These are phyloP conservation scores for Venturia canescens DNA, from an alignment of 1,140 invertebrate species.

Conservation along the genomic window DNA sequence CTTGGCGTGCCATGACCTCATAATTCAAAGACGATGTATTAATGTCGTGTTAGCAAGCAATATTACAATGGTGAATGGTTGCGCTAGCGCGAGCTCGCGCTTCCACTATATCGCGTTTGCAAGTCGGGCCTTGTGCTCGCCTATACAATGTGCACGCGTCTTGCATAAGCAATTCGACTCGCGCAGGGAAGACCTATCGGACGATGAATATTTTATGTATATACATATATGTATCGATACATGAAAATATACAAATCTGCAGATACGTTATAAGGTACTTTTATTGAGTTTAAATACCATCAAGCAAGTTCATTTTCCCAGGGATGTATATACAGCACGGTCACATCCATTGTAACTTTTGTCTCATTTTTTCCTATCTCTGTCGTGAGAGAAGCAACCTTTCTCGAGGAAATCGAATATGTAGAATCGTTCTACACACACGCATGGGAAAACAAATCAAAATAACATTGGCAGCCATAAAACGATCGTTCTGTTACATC, in stretches of 20 bases:
- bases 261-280: background rate
- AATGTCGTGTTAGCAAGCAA: slow-evolving; percentile 69
- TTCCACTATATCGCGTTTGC: slow-evolving; percentile 45
- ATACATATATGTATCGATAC: background rate
- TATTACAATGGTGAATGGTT: slow-evolving; percentile 64
- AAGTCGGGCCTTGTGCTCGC: slow-evolving; percentile 34
- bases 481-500: too few species aligned
- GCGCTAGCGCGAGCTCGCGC: slow-evolving; percentile 12
- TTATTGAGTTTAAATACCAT: slow-evolving; percentile 1
- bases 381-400: too few species aligned
- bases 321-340: too few species aligned
- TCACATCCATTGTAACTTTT: background rate
- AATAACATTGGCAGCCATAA: too few species aligned
- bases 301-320: background rate
- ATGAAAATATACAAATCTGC: too few species aligned
- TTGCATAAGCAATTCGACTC: slow-evolving; percentile 26
- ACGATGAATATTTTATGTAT: background rate
- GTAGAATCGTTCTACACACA: too few species aligned
- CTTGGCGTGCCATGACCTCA: slow-evolving; percentile 60
- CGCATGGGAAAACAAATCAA: too few species aligned
- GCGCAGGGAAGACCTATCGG: background rate
- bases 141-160: slow-evolving; percentile 26
- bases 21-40: slow-evolving; percentile 66
- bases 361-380: background rate
- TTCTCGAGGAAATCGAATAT: too few species aligned